Base-by-base conservation (phyloP, 30 jellyfish, hydroid and myxozoan species). In the Nemopilema nomurai region DNA sequence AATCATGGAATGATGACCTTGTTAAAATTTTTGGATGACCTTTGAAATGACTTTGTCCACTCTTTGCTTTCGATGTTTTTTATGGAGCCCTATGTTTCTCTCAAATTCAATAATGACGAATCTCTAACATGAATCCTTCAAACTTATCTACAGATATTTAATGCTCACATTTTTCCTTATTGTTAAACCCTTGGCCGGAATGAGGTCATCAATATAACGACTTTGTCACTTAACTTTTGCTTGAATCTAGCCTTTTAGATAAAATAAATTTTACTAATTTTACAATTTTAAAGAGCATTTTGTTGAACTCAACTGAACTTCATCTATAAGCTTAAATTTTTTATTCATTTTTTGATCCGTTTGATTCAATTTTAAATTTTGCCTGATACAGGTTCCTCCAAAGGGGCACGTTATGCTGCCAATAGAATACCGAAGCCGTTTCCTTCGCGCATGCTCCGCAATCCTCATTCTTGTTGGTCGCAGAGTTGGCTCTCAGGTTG, bases 401-500 rank as follows among this genome's bases (percentile, higher is more conserved):
- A 95, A 95, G 68, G 73, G 92, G 69, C 89, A 83, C 29, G 68
- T 89, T 41, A 83, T 74, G 62, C 68, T 95, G 20, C 94, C 96
- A 24, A 96, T 95, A 27, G 89, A 71, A 69, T 95, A 86, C 90
- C 81, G 77, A 52, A 88, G 97, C 74, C 91, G 97, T 26, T 95
- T 90, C 75, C 72, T 95, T 73, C 97, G 90, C 30, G 81, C 93
- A 16, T 90, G 97, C 76, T 32, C 80, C 6, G 96, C 97, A 21
- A 84, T 94, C 16, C 62, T 95, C 67, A 81, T 95, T 41, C 77
- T 95, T 23, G 99, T 95, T 50, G 99, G 99, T 0, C 87, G 76
- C 68, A 87, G 99, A 90, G 81, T 77, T n/a, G 99, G 97, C 25
- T 80, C 97, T 9, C 96, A 89, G 62, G 97, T 95, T 81, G 99